phyloP scores from a whole-genome alignment of 1,140 invertebrate species.

The Goniozus legneri region DNA sequence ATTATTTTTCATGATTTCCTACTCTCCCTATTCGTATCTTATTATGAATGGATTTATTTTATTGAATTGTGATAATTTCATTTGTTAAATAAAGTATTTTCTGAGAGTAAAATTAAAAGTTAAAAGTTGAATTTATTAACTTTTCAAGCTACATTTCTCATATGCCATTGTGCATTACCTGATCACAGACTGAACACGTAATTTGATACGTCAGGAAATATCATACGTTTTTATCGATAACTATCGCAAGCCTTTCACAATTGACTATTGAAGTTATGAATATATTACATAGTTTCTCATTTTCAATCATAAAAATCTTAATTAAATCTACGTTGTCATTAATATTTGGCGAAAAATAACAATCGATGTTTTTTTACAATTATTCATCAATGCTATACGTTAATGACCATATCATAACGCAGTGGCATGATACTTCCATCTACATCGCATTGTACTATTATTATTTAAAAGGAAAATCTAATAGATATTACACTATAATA shows the following conservation, averaged over 20 bases:
- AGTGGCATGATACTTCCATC: conserved; percentile 10
- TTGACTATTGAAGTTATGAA: not conserved
- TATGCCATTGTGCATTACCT: conserved; percentile 15
- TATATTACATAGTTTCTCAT: not conserved
- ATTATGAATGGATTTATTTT: no score
- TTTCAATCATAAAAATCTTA: not conserved
- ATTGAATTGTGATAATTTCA: no score
- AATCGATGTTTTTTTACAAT: not conserved
- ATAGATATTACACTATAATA: not conserved
- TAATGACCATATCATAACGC: not conserved
- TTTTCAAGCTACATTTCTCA: no score
- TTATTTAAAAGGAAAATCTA: no score
- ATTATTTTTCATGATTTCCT: no score
- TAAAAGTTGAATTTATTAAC: no score
- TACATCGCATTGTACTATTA: conserved; percentile 7
- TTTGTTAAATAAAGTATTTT: no score
- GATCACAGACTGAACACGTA: conserved; percentile 14
- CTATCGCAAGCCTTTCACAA: not conserved
- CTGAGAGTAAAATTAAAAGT: no score
- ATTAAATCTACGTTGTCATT: no score
- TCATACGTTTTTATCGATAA: no score
- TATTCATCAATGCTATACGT: not conserved
- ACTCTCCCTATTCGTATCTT: no score
- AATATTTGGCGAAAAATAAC: not conserved
- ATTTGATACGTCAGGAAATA: conserved; percentile 13